A percentile compares a stretch with the other conserved stretches of the same genome.
Conservation (phyloP, 2,113 vertebrate genomes). For the Saguinus imperator region DNA sequence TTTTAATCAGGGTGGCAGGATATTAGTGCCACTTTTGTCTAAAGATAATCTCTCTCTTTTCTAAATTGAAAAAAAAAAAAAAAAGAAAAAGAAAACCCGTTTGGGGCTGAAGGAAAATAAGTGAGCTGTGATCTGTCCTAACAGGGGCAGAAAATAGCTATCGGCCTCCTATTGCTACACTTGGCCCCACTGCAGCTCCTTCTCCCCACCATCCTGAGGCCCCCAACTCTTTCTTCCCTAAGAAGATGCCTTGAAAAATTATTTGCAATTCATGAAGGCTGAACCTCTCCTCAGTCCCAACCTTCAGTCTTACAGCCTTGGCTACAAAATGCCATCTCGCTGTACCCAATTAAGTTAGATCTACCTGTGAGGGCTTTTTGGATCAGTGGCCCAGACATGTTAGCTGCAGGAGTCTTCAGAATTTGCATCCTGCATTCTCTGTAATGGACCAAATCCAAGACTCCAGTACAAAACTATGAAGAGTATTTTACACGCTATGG, state of each 20-base stretch:
- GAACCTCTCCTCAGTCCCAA: not conserved
- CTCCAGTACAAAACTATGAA: not conserved
- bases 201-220: not conserved
- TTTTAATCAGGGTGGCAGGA: constrained; percentile 59
- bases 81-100: not conserved
- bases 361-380: not conserved
- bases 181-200: not conserved
- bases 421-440: not conserved
- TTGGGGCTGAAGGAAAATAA: constrained; percentile 6
- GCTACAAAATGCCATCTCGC: not conserved
- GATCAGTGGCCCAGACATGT: not conserved
- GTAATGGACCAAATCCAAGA: not conserved
- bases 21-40: constrained; percentile 52
- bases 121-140: not conserved
- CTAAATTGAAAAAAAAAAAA: not conserved
- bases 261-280: not conserved
- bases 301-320: not conserved
- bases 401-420: not conserved
- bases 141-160: not conserved
- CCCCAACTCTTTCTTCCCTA: not conserved
- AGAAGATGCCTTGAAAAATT: not conserved
- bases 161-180: not conserved
- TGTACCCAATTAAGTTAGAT: not conserved
- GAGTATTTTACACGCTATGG: not conserved
- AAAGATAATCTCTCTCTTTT: constrained; percentile 49